phyloP scores from a whole-genome alignment of 2,888 invertebrate species.

The Watsonalla cultraria region DNA sequence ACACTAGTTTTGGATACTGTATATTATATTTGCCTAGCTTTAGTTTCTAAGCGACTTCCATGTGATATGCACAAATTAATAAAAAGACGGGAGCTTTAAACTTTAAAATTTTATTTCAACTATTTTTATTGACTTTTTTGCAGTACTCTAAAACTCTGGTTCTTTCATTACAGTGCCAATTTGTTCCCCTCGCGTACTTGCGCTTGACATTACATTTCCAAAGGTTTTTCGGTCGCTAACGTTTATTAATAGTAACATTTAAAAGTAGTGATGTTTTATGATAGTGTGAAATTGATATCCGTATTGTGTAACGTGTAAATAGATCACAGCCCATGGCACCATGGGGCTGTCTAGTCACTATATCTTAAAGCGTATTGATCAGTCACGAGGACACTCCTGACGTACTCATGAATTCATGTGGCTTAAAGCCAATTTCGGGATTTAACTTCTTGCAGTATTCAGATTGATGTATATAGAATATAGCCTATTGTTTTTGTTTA shows the following conservation, averaged over 20 bases:
- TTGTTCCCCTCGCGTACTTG: constrained; percentile 25
- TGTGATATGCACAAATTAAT: constrained; percentile 64
- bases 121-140: constrained; percentile 57
- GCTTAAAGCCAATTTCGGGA: constrained; percentile 37
- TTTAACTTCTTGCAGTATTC: constrained; percentile 48
- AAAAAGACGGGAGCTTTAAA: constrained; percentile 46
- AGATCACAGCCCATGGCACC: constrained; percentile 42
- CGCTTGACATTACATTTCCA: constrained; percentile 38
- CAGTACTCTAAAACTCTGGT: constrained; percentile 17
- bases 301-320: constrained; percentile 62
- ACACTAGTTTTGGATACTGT: constrained; percentile 43
- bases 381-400: constrained; percentile 21
- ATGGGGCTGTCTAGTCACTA: constrained; percentile 70
- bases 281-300: constrained; percentile 64
- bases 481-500: constrained; percentile 7
- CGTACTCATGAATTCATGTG: constrained; percentile 18
- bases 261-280: constrained; percentile 49
- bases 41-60: constrained; percentile 63
- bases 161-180: constrained; percentile 44
- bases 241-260: constrained; percentile 26
- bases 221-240: constrained; percentile 37
- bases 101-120: constrained; percentile 31
- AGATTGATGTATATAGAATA: constrained; percentile 54
- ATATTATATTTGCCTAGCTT: constrained; percentile 37
- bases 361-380: constrained; percentile 30